Evolutionary conservation across 2,113 vertebrate genomes (phyloP).

Genomic region (Okapia johnstoni): DNA sequence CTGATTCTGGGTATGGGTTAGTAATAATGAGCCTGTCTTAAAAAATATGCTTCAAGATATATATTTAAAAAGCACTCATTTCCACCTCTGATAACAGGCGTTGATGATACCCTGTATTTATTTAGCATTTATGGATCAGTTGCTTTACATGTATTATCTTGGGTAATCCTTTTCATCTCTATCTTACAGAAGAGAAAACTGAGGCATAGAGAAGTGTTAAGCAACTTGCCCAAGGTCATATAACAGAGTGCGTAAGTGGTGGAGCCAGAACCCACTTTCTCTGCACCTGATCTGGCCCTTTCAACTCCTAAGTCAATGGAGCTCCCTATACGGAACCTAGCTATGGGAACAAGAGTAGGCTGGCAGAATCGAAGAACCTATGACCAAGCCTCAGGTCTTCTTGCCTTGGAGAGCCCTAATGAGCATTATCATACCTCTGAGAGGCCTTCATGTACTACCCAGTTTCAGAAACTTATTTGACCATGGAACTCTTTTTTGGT

Average conservation of each 20-base stretch:
- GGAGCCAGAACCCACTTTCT: background rate
- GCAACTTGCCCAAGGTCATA: background rate
- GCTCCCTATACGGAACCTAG: background rate
- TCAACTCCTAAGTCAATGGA: background rate
- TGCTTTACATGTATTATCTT: background rate
- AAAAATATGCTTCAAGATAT: background rate
- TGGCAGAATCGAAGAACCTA: background rate
- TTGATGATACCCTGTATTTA: background rate
- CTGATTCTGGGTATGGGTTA: background rate
- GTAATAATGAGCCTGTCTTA: background rate
- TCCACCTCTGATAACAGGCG: background rate
- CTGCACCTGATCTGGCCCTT: background rate
- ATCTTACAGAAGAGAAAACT: background rate
- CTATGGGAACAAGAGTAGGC: background rate
- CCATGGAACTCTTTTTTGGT: background rate
- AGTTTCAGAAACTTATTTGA: background rate
- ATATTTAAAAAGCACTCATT: background rate
- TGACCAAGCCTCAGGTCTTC: background rate
- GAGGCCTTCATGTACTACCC: background rate
- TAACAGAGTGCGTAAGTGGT: background rate
- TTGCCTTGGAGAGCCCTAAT: background rate
- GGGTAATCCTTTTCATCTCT: background rate
- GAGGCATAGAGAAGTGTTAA: background rate
- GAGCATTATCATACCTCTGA: background rate
- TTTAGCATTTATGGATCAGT: background rate